A percentile compares a stretch with the other conserved stretches of the same genome.
Conservation (phyloP, 2,113 vertebrate genomes). For the Indicator maculatus region DNA sequence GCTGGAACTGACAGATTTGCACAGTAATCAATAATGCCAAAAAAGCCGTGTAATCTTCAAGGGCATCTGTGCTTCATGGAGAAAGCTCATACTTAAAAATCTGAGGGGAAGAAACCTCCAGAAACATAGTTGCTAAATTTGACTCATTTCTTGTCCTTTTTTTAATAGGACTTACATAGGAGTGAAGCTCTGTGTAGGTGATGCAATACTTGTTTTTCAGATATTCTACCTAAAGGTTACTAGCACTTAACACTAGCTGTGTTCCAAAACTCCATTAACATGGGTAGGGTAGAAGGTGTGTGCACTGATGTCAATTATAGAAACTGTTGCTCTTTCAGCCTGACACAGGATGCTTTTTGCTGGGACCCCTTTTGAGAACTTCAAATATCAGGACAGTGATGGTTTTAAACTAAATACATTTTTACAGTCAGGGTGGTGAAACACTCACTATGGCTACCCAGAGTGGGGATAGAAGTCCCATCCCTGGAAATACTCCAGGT, state of each 20-base stretch:
- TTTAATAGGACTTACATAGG: background rate
- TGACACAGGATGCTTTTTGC: background rate
- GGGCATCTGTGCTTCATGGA: background rate
- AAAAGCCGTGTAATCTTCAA: background rate
- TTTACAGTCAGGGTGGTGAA: too few species aligned
- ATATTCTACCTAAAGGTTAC: conserved; percentile 35
- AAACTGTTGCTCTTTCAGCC: conserved; percentile 23
- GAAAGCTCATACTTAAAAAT: background rate
- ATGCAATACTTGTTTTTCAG: conserved; percentile 41
- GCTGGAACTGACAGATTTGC: background rate
- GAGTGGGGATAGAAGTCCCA: too few species aligned
- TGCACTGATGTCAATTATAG: background rate
- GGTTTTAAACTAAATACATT: too few species aligned
- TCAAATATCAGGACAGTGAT: background rate
- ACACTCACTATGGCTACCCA: too few species aligned
- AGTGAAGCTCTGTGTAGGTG: conserved; percentile 11
- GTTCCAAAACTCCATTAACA: background rate
- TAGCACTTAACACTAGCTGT: background rate
- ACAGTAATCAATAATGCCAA: background rate
- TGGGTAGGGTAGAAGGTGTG: fast-evolving
- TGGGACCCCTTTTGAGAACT: background rate
- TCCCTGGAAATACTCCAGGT: too few species aligned
- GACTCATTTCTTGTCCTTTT: background rate
- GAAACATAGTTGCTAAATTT: background rate
- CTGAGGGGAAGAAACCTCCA: background rate